Conservation (phyloP, 2,797 vertebrate species). For the Antrozous pallidus region DNA sequence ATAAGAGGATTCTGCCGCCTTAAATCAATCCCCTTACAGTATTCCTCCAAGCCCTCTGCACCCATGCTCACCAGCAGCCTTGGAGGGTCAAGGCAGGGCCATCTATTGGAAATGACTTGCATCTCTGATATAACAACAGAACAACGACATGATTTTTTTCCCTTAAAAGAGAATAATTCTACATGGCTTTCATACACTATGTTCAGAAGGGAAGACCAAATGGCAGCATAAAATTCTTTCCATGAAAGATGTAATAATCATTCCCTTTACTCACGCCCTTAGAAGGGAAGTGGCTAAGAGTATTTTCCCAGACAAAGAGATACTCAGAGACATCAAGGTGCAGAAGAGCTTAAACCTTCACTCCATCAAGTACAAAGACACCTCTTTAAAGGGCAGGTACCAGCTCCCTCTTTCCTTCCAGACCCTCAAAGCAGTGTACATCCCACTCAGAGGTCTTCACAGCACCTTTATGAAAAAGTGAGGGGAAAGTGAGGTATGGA, state of each 20-base stretch:
- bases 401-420: neutral
- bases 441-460: neutral
- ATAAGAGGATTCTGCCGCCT: constrained; percentile 21
- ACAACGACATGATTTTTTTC: neutral
- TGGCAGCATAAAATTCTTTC: neutral
- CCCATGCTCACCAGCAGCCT: neutral
- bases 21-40: constrained; percentile 11
- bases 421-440: neutral
- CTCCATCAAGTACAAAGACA: neutral
- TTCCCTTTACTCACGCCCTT: neutral
- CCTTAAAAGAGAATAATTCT: neutral
- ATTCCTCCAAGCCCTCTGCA: neutral
- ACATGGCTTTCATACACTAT: neutral
- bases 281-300: neutral
- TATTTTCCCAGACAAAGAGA: neutral
- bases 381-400: neutral
- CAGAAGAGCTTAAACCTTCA: neutral
- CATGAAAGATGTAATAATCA: neutral
- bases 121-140: constrained; percentile 15
- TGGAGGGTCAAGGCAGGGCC: neutral
- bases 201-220: constrained; percentile 33
- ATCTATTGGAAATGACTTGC: neutral
- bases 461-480: neutral
- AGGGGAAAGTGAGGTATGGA: neutral
- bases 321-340: neutral